Percentiles rank a stretch among this genome's conserved stretches.
Conservation (phyloP, 1,140 invertebrate genomes). For the Theocolax elegans region DNA sequence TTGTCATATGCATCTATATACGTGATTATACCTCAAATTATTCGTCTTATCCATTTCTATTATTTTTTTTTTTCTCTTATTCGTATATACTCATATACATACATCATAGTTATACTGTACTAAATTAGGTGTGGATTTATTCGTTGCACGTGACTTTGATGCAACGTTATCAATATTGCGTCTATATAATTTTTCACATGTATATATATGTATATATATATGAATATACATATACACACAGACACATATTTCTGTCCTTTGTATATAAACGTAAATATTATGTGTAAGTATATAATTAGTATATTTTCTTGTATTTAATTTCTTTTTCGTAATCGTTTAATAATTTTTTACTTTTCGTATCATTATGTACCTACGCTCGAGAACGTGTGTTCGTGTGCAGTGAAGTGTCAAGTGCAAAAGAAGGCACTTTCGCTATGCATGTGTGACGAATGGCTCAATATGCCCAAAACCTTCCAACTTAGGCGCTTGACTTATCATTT, state of each 20-base stretch:
- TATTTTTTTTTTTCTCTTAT: slow-evolving; percentile 30
- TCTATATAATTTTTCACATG: slow-evolving; percentile 35
- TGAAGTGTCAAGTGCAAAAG: slow-evolving; percentile 65
- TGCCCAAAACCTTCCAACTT: slow-evolving; percentile 45
- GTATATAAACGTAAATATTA: slow-evolving; percentile 72
- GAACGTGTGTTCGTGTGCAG: slow-evolving; percentile 51
- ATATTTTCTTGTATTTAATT: slow-evolving; percentile 36
- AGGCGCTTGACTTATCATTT: slow-evolving; percentile 34
- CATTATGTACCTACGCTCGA: slow-evolving; percentile 29
- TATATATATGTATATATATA: slow-evolving; percentile 44
- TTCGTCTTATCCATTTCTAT: slow-evolving; percentile 36
- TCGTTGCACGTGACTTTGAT: slow-evolving; percentile 32
- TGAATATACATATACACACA: slow-evolving; percentile 49
- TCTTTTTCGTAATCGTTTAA: slow-evolving; percentile 40
- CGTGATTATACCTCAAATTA: slow-evolving; percentile 47
- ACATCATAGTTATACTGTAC: slow-evolving; percentile 35
- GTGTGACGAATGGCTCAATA: slow-evolving; percentile 43
- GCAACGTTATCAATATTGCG: slow-evolving; percentile 36
- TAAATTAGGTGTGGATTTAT: slow-evolving; percentile 35
- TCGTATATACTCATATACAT: slow-evolving; percentile 34
- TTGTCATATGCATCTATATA: slow-evolving; percentile 54
- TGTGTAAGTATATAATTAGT: slow-evolving; percentile 58
- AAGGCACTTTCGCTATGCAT: slow-evolving; percentile 66
- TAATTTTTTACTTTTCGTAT: slow-evolving; percentile 17
- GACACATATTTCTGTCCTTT: slow-evolving; percentile 50